Percentiles rank a stretch among this genome's conserved stretches.
Evolutionary conservation across 2,797 vertebrate genomes (phyloP).

Genomic region (Sebastolobus altivelis): DNA sequence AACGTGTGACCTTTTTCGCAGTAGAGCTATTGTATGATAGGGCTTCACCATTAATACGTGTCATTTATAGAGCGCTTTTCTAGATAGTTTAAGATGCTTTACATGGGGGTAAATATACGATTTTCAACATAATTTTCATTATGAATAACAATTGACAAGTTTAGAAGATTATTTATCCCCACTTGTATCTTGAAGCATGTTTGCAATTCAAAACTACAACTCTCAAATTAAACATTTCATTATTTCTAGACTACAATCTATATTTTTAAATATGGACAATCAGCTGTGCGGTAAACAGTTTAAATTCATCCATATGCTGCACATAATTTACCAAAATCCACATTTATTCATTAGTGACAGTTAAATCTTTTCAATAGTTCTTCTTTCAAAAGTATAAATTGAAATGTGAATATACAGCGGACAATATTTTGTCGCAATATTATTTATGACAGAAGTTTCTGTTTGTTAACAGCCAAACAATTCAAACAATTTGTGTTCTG

Average conservation of each 20-base stretch:
- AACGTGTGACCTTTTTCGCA: slow-evolving; percentile 8
- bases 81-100: not conserved
- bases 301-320: not conserved
- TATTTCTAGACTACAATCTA: not conserved
- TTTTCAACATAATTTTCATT: not conserved
- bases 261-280: not conserved
- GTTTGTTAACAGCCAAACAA: not conserved
- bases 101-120: not conserved
- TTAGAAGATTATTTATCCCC: not conserved
- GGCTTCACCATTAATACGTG: not conserved
- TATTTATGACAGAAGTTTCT: slow-evolving; percentile 1
- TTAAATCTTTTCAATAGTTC: slow-evolving; percentile 27
- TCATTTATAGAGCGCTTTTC: not conserved
- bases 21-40: not conserved
- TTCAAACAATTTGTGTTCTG: not conserved
- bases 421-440: slow-evolving; percentile 9
- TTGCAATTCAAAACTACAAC: not conserved
- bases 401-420: slow-evolving; percentile 40
- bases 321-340: slow-evolving; percentile 45
- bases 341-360: slow-evolving; percentile 57
- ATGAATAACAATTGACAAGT: not conserved
- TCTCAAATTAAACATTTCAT: not conserved
- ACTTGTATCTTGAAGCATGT: not conserved
- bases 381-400: slow-evolving; percentile 26
- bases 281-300: not conserved